Conservation (phyloP, 1,140 invertebrate species). For the Phortica variegata region DNA sequence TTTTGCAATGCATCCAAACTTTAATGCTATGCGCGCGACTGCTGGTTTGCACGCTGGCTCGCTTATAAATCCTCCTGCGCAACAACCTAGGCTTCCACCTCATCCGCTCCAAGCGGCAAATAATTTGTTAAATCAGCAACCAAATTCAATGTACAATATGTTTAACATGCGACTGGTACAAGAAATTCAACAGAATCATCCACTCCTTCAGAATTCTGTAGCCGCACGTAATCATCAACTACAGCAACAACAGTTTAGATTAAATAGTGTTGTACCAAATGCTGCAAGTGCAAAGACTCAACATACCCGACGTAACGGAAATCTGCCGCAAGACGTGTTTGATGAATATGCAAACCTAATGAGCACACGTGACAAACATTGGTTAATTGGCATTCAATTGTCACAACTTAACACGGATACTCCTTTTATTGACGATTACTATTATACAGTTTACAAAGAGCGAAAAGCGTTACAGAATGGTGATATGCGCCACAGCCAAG, state of each 20-base stretch:
- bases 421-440: conserved; percentile 84
- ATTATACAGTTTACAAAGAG: conserved; percentile 73
- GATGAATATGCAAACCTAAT: conserved; percentile 89
- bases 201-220: conserved; percentile 55
- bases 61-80: conserved; percentile 56
- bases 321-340: conserved; percentile 45
- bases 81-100: conserved; percentile 37
- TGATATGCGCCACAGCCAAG: conserved; percentile 61
- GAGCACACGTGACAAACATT: conserved; percentile 88
- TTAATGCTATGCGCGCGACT: conserved; percentile 52
- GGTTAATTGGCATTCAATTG: conserved; percentile 90
- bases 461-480: conserved; percentile 61
- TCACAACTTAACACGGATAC: conserved; percentile 83
- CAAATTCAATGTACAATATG: conserved; percentile 52
- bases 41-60: conserved; percentile 49
- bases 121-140: conserved; percentile 35
- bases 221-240: conserved; percentile 19
- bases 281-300: conserved; percentile 27
- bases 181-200: conserved; percentile 64
- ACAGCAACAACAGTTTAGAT: conserved; percentile 30
- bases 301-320: conserved; percentile 28
- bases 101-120: conserved; percentile 23
- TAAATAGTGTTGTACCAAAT: conserved; percentile 42
- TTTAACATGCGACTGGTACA: conserved; percentile 60
- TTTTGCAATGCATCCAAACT: conserved; percentile 56